These are phyloP conservation scores for Eretmochelys imbricata DNA, from an alignment of 2,113 vertebrate species.

Conservation along the genomic window DNA sequence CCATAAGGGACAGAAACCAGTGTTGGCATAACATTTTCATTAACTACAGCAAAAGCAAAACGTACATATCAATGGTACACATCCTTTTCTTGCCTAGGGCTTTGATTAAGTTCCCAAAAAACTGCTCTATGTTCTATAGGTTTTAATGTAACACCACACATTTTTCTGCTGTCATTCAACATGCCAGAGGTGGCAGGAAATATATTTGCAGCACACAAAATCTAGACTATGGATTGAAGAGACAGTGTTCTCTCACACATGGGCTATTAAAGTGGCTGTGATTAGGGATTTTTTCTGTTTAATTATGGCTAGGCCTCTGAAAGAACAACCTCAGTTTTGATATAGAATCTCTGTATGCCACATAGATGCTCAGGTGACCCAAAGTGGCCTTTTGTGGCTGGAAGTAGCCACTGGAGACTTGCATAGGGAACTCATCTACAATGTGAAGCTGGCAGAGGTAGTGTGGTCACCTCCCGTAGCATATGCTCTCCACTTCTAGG, in stretches of 20 bases:
- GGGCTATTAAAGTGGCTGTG: not conserved
- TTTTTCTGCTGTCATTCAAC: slow-evolving; percentile 64
- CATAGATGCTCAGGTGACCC: not conserved
- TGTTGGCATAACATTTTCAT: slow-evolving; percentile 64
- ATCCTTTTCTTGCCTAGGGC: slow-evolving; percentile 60
- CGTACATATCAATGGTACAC: slow-evolving; percentile 62
- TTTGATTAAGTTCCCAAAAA: slow-evolving; percentile 68
- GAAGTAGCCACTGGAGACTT: not conserved
- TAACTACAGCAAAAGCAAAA: slow-evolving; percentile 63
- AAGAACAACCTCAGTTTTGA: not conserved
- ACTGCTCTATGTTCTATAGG: slow-evolving; percentile 56
- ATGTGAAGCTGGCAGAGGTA: not conserved
- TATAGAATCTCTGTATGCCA: not conserved
- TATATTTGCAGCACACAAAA: slow-evolving; percentile 61
- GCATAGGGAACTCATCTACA: not conserved
- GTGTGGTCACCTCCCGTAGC: not conserved
- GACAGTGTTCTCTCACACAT: slow-evolving; percentile 21
- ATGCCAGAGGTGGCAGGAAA: slow-evolving; percentile 55
- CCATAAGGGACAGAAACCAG: slow-evolving; percentile 47
- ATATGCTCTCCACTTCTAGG: not conserved
- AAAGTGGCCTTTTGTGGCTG: slow-evolving; percentile 18
- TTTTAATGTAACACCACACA: slow-evolving; percentile 65
- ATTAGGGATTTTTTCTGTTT: not conserved
- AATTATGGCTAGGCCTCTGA: not conserved
- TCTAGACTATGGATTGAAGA: slow-evolving; percentile 59